phyloP scores from a whole-genome alignment of 1,140 invertebrate genomes.

The Drosophila neocordata region DNA sequence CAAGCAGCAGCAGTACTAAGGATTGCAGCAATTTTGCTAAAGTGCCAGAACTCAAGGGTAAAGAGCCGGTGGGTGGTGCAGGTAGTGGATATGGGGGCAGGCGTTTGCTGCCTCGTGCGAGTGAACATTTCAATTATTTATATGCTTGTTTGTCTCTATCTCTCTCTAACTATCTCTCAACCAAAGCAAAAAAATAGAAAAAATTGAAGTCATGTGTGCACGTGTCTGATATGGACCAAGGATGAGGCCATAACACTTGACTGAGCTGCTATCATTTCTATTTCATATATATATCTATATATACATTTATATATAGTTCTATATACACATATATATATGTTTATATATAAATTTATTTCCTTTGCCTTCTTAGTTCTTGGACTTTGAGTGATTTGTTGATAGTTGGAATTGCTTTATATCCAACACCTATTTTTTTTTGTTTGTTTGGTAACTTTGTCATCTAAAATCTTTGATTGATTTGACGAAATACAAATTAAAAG shows the following conservation, averaged over 20 bases:
- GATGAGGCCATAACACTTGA: slow-evolving; percentile 61
- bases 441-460: neutral
- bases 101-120: slow-evolving; percentile 17
- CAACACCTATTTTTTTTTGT: slow-evolving; percentile 48
- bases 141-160: slow-evolving; percentile 69
- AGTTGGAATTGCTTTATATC: slow-evolving; percentile 54
- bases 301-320: slow-evolving; percentile 21
- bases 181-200: neutral
- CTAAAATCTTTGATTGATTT: slow-evolving; percentile 59
- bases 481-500: slow-evolving; percentile 59
- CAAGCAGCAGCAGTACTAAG: slow-evolving; percentile 28
- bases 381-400: slow-evolving; percentile 72
- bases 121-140: slow-evolving; percentile 80
- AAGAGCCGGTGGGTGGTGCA: neutral
- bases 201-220: slow-evolving; percentile 49
- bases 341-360: slow-evolving; percentile 7
- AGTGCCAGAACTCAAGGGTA: slow-evolving; percentile 31
- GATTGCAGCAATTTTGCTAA: slow-evolving; percentile 73
- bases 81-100: slow-evolving; percentile 9
- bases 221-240: slow-evolving; percentile 55
- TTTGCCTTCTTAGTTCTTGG: slow-evolving; percentile 13
- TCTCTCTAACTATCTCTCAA: slow-evolving; percentile 3
- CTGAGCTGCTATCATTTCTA: slow-evolving; percentile 69
- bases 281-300: slow-evolving; percentile 10
- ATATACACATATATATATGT: slow-evolving; percentile 8